These are phyloP conservation scores for Rosalia funebris DNA, from an alignment of 2,888 invertebrate genomes.

Conservation along the genomic window DNA sequence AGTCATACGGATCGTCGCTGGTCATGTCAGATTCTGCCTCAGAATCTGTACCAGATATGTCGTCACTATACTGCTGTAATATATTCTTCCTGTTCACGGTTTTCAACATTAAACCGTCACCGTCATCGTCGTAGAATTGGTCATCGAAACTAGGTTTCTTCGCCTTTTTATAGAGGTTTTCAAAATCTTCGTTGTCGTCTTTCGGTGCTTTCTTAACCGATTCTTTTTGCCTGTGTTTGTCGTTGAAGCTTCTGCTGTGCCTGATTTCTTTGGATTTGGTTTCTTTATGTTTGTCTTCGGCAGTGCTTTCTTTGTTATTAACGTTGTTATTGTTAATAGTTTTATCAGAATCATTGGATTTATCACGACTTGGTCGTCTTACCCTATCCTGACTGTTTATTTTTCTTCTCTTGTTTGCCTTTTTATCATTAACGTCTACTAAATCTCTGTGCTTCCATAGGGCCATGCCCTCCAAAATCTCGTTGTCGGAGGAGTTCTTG, in stretches of 20 bases:
- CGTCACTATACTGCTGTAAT: conserved; percentile 74
- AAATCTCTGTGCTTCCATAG: conserved; percentile 87
- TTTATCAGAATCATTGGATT: conserved; percentile 62
- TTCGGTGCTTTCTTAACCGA: conserved; percentile 41
- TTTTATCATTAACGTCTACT: conserved; percentile 74
- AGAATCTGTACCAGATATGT: conserved; percentile 70
- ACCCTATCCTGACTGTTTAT: conserved; percentile 56
- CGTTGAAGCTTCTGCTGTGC: conserved; percentile 31
- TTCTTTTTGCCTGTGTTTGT: conserved; percentile 46
- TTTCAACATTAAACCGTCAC: conserved; percentile 76
- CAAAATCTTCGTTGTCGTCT: conserved; percentile 42
- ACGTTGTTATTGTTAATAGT: conserved; percentile 58
- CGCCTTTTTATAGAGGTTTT: conserved; percentile 41
- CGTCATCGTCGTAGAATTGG: conserved; percentile 74
- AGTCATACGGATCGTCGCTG: conserved; percentile 82
- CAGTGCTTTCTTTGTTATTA: conserved; percentile 61
- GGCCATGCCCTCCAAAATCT: conserved; percentile 87
- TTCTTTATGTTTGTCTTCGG: conserved; percentile 61
- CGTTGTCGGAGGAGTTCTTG: conserved; percentile 73
- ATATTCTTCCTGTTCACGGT: conserved; percentile 80
- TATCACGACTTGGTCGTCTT: conserved; percentile 57
- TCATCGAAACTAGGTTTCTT: conserved; percentile 64
- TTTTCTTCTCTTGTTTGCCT: conserved; percentile 60
- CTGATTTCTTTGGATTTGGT: conserved; percentile 56
- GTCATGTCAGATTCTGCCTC: conserved; percentile 73